A percentile compares a stretch with the other conserved stretches of the same genome.
phyloP scores from a whole-genome alignment of 2,113 vertebrate species.

The Todiramphus saurophagus region DNA sequence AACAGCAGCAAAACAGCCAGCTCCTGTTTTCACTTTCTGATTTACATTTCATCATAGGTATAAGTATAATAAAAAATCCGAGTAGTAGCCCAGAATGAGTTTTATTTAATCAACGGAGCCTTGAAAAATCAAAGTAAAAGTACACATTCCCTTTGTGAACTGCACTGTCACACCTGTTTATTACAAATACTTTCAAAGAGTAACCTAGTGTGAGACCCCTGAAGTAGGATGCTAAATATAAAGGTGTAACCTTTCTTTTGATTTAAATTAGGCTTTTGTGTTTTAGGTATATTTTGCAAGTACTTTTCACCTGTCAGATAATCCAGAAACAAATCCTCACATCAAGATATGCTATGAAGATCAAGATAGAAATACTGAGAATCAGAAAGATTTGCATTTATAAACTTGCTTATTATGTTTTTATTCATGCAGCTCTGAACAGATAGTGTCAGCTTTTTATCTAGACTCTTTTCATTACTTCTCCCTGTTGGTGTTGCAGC shows the following conservation, averaged over 20 bases:
- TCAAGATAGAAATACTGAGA: slow-evolving; percentile 63
- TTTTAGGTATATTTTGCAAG: slow-evolving; percentile 10
- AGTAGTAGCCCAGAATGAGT: not conserved
- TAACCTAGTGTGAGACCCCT: not conserved
- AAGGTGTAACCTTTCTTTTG: slow-evolving; percentile 28
- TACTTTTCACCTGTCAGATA: slow-evolving; percentile 61
- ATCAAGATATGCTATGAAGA: slow-evolving; percentile 52
- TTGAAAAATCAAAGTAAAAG: slow-evolving; percentile 27
- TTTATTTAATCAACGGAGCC: not conserved
- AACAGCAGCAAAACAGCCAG: not conserved
- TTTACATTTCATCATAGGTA: not conserved
- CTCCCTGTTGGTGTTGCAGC: slow-evolving; percentile 74
- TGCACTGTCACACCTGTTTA: not conserved
- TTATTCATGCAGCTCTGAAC: slow-evolving; percentile 65
- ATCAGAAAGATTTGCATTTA: slow-evolving; percentile 61
- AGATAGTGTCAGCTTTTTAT: slow-evolving; percentile 77
- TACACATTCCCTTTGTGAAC: slow-evolving; percentile 10
- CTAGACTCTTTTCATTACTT: slow-evolving; percentile 80
- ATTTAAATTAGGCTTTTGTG: slow-evolving; percentile 51
- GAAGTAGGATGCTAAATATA: slow-evolving; percentile 39
- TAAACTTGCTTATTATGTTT: slow-evolving; percentile 75
- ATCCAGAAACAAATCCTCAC: slow-evolving; percentile 48
- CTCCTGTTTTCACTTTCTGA: not conserved
- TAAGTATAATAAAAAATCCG: not conserved
- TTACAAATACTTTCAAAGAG: not conserved